These are phyloP conservation scores for Amblyopsis rosae DNA, from an alignment of 2,113 vertebrate species.

Conservation along the genomic window DNA sequence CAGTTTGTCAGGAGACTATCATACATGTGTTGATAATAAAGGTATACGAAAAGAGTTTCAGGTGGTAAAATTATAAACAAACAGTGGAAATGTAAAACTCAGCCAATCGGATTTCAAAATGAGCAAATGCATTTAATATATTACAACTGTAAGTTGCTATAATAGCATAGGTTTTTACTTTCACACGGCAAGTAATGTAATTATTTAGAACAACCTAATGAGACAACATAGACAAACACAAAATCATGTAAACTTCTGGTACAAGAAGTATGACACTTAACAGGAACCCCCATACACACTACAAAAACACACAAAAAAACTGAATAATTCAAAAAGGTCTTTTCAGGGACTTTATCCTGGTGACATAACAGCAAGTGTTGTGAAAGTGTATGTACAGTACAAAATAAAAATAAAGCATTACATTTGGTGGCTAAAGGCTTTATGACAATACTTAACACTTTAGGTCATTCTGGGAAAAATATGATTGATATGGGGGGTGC, in stretches of 20 bases:
- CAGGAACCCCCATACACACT: constrained; percentile 15
- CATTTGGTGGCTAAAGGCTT: background rate
- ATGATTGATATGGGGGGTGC: constrained; percentile 9
- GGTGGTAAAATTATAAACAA: background rate
- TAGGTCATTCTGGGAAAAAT: constrained; percentile 8
- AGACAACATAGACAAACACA: constrained; percentile 30
- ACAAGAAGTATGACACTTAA: background rate
- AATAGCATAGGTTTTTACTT: background rate
- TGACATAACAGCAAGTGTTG: constrained; percentile 13
- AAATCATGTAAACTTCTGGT: background rate
- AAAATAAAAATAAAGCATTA: background rate
- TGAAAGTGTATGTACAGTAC: constrained; percentile 5
- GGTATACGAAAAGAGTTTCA: too few species aligned
- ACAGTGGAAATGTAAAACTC: constrained; percentile 18
- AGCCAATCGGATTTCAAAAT: constrained; percentile 2
- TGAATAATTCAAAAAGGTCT: constrained; percentile 6
- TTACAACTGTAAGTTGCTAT: background rate
- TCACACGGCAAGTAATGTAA: constrained; percentile 8
- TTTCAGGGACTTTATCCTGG: background rate
- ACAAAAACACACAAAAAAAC: constrained; percentile 20
- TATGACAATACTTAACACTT: background rate
- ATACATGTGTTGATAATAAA: constrained; percentile 5
- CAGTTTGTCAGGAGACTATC: constrained; percentile 22
- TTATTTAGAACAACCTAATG: background rate
- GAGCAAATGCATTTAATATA: background rate